phyloP scores from a whole-genome alignment of 2,888 invertebrate genomes.

The Thyatira batis region DNA sequence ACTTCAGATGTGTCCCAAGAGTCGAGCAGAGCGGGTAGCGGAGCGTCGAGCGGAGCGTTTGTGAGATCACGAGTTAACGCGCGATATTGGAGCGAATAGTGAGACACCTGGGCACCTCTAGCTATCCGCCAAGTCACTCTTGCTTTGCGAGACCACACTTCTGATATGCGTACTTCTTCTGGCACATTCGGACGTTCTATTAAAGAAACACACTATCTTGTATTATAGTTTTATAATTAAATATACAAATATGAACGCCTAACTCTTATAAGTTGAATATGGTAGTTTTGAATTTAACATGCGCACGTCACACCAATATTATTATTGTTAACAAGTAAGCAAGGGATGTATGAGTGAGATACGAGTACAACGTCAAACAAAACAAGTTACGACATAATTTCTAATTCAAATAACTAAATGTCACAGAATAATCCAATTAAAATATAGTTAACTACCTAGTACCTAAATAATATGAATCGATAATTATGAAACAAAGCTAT shows the following conservation, averaged over 20 bases:
- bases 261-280: neutral
- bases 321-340: neutral
- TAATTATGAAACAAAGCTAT: too few species aligned
- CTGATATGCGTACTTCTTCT: slow-evolving; percentile 74
- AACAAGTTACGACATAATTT: neutral
- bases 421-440: too few species aligned
- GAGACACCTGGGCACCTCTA: slow-evolving; percentile 68
- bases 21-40: slow-evolving; percentile 64
- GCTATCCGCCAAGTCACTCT: slow-evolving; percentile 72
- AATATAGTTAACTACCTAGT: too few species aligned
- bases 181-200: slow-evolving; percentile 71
- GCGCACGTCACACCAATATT: neutral
- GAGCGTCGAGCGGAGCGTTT: slow-evolving; percentile 62
- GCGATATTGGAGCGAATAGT: slow-evolving; percentile 72
- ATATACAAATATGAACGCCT: neutral
- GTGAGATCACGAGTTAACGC: slow-evolving; percentile 59
- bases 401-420: too few species aligned
- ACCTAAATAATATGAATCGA: too few species aligned
- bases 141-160: slow-evolving; percentile 73
- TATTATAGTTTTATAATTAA: too few species aligned
- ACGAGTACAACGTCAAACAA: neutral
- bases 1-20: slow-evolving; percentile 71
- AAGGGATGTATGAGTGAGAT: neutral
- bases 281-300: neutral
- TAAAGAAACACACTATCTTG: slow-evolving; percentile 7